Conservation (phyloP, 2,113 vertebrate genomes). For the Pogona vitticeps region DNA sequence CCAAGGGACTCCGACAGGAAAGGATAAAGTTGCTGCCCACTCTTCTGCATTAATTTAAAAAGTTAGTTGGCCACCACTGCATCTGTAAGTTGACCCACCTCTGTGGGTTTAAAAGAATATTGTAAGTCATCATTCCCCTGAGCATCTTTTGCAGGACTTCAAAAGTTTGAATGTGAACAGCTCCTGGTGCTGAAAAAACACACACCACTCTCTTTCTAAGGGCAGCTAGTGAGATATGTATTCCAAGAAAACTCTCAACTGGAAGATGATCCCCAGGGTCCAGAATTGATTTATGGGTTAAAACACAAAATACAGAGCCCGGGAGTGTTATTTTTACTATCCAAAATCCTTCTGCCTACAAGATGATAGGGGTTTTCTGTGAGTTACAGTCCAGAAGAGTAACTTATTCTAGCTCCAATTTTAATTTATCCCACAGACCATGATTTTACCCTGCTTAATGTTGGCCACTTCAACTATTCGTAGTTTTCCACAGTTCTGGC, state of each 20-base stretch:
- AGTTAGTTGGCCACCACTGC: conserved; percentile 34
- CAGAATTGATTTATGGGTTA: not conserved
- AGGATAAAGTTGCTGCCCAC: not conserved
- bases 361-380: not conserved
- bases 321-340: no score
- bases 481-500: no score
- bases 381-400: not conserved
- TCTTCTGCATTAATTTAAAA: not conserved
- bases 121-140: not conserved
- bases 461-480: no score
- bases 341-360: no score
- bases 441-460: no score
- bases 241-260: not conserved
- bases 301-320: not conserved
- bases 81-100: conserved; percentile 16
- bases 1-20: not conserved
- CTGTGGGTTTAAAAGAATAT: not conserved
- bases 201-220: not conserved
- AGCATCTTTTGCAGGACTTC: not conserved
- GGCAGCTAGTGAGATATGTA: not conserved
- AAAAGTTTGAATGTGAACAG: conserved; percentile 1
- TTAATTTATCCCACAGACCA: not conserved
- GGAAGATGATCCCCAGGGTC: not conserved
- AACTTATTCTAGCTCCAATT: not conserved
- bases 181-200: conserved; percentile 32